Evolutionary conservation across 2,888 invertebrate species (phyloP), one percentile per base, ranked within the genome.

Genomic region (Platycheirus rosarum): DNA sequence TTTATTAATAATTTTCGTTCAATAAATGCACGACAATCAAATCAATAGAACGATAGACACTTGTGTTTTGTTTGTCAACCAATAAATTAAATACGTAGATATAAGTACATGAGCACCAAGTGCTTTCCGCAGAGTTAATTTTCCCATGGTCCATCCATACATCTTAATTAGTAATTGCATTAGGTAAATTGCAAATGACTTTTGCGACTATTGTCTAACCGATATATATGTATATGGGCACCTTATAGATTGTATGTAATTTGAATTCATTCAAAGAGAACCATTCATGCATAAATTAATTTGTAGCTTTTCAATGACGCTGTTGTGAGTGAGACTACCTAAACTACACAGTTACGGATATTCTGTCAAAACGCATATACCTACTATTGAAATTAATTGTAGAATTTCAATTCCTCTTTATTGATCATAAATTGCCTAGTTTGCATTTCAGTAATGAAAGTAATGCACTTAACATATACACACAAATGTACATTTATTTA

Each of bases 91-190:
- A 4, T 9, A 49, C 9, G 11, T 16, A 49, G 13, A 29, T 13
- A 9, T 20, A 44, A 1, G 2, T 42, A 18, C 4, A 2, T 18
- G 4, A 5, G 6, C 5, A 0, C 26, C 16, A 6, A 2, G 0
- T 37, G 20, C 40, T 55, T 14, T 3, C 16, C 26, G 35, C 40
- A 46, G 18, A 40, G 37, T 42, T 32, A 14, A 77, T 65, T 70
- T 55, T 44, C 6, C 18, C 26, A 14, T 68, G 14, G 46, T 23
- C 60, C 53, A n/a, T n/a, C 29, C 29, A 4, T 23, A 7, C 16
- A 2, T 63, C 40, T 46, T 66, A 68, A 73, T 78, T 68, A 62
- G 4, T 46, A 73, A 73, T 73, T 68, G 53, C 29, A 73, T 55
- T 68, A 68, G 68, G 73, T 68, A 73, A 66, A 42, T n/a, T 55